Evolutionary conservation across 2,888 invertebrate species (phyloP), one percentile per base, ranked within the genome.

Genomic region (Prenolepis imparis): DNA sequence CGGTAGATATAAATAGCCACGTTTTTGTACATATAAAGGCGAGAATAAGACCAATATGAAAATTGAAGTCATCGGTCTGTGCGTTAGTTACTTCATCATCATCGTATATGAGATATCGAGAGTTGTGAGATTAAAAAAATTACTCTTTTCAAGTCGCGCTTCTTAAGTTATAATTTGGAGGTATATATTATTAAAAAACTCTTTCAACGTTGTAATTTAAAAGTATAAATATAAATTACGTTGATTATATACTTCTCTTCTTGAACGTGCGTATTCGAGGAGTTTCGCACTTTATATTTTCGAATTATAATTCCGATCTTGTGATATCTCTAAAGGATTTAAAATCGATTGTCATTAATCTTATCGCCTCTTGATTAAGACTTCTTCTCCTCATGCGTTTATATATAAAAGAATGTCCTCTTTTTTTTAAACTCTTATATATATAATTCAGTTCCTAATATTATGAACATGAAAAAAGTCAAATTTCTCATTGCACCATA

Each of bases 81-180:
- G 12, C n/a, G 24, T 39, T 63, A 63, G 41, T 70, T 70, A 44
- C 59, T 80, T 70, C 59, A 59, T 32, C 72, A 32, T 36, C 12
- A 3, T 3, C 5, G 0, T 39, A 15, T 12, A 55, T 15, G 48
- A 21, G 36, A 48, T 55, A 39, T 12, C 24, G 11, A 55, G 15
- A 67, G 39, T 55, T 28, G 12, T 64, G 66, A 77, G 32, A 55
- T 36, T 77, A 55, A 77, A 67, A 52, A 77, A 66, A 67, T 67
- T 66, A 8, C 67, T 24, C 66, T 75, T 77, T 52, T 15, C 21
- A 39, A 55, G 39, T 48, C 24, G 8, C 48, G 74, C 39, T 77
- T 55, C 55, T 55, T 15, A 55, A 77, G 77, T 77, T 77, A 55
- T 77, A 77, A 77, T 77, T 67, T 55, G 41, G 41, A 28, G 55